Conservation (phyloP, 2,797 vertebrate genomes). For the Neosilurus hyrtlii region DNA sequence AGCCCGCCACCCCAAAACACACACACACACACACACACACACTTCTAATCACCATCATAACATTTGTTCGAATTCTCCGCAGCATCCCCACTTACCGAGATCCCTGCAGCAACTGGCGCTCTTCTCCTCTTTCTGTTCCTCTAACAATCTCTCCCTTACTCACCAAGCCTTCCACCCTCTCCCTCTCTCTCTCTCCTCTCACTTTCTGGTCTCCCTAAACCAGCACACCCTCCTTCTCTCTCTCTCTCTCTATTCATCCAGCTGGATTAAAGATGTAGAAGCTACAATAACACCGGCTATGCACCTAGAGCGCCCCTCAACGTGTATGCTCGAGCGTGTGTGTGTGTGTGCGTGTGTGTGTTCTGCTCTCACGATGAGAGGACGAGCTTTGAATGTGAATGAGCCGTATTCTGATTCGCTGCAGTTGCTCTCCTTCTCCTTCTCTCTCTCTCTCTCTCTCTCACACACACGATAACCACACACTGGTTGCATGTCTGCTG, state of each 20-base stretch:
- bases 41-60: background rate
- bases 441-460: background rate
- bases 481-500: constrained; percentile 38
- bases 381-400: constrained; percentile 57
- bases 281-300: constrained; percentile 41
- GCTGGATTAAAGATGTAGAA: constrained; percentile 40
- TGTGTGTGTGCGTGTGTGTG: background rate
- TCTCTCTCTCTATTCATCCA: constrained; percentile 30
- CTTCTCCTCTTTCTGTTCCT: constrained; percentile 41
- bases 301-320: constrained; percentile 31
- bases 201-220: constrained; percentile 29
- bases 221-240: constrained; percentile 29
- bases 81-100: constrained; percentile 48
- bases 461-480: constrained; percentile 18
- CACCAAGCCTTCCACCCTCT: constrained; percentile 17
- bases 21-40: background rate
- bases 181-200: constrained; percentile 20
- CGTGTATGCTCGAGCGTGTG: constrained; percentile 16
- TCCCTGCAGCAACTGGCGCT: constrained; percentile 40
- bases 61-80: background rate
- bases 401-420: constrained; percentile 52
- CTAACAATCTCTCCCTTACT: constrained; percentile 36
- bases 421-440: constrained; percentile 18
- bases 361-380: constrained; percentile 40
- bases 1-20: background rate